A percentile compares a stretch with the other conserved stretches of the same genome.
phyloP scores from a whole-genome alignment of 2,888 invertebrate species.

The Sminthurinus aureus region DNA sequence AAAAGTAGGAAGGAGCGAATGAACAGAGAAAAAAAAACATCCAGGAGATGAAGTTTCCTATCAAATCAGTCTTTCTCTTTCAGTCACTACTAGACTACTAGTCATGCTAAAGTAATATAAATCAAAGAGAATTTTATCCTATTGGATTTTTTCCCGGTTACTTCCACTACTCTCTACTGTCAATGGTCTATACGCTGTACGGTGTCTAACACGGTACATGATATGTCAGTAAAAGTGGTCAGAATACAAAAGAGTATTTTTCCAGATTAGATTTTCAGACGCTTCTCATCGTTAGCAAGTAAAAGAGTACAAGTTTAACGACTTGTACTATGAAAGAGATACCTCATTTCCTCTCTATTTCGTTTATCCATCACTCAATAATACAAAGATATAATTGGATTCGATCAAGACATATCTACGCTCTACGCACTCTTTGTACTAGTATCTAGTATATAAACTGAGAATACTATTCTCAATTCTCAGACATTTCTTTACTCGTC shows the following conservation, averaged over 20 bases:
- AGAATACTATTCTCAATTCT: neutral
- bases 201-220: neutral
- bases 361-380: constrained; percentile 18
- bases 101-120: constrained; percentile 39
- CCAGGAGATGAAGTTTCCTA: constrained; percentile 36
- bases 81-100: constrained; percentile 18
- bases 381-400: constrained; percentile 23
- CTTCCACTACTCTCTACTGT: neutral
- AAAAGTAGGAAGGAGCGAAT: constrained; percentile 6
- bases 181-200: too few species aligned
- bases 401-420: constrained; percentile 48
- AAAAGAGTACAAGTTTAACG: constrained; percentile 7
- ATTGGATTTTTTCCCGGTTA: constrained; percentile 25
- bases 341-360: constrained; percentile 24
- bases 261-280: constrained; percentile 33
- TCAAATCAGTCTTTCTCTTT: constrained; percentile 30
- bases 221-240: neutral
- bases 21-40: constrained; percentile 5
- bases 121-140: constrained; percentile 40
- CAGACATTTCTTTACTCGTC: neutral
- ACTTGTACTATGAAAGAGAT: constrained; percentile 28
- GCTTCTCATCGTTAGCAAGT: constrained; percentile 10
- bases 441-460: neutral
- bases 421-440: neutral
- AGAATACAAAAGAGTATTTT: constrained; percentile 31